phyloP scores from a whole-genome alignment of 37 sponge, comb jelly and placozoan genomes.

The Hexactinellida sp. region DNA sequence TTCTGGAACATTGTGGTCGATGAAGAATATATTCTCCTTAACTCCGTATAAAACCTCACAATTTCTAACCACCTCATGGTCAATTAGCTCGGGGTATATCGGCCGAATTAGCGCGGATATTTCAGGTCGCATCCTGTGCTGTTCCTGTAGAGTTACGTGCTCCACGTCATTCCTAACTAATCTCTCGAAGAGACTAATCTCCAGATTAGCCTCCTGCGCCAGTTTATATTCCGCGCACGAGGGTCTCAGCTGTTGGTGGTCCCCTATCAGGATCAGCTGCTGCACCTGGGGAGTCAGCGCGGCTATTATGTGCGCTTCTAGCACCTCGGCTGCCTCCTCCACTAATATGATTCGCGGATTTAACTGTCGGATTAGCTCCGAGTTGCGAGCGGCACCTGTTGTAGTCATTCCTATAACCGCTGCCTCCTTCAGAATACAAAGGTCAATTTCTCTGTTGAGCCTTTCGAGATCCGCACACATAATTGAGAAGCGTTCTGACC shows the following conservation, averaged over 20 bases:
- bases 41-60: constrained; percentile 47
- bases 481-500: not conserved
- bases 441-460: not conserved
- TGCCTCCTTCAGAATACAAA: constrained; percentile 6
- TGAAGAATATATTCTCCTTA: constrained; percentile 33
- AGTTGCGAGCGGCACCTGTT: constrained; percentile 82
- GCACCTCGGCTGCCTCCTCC: constrained; percentile 89
- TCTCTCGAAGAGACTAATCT: constrained; percentile 78
- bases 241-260: constrained; percentile 88
- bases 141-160: constrained; percentile 53
- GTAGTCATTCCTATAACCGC: constrained; percentile 82
- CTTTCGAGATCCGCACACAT: not conserved
- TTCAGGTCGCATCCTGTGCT: constrained; percentile 88
- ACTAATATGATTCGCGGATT: constrained; percentile 75
- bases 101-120: constrained; percentile 37
- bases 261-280: constrained; percentile 90
- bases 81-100: constrained; percentile 18
- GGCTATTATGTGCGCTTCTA: constrained; percentile 77
- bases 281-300: constrained; percentile 52
- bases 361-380: constrained; percentile 42
- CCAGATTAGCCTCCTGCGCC: constrained; percentile 55
- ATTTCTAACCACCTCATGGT: constrained; percentile 30
- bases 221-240: constrained; percentile 58
- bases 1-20: constrained; percentile 19
- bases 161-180: constrained; percentile 46